phyloP scores from a whole-genome alignment of 2,113 vertebrate genomes.

The Agelaius tricolor region DNA sequence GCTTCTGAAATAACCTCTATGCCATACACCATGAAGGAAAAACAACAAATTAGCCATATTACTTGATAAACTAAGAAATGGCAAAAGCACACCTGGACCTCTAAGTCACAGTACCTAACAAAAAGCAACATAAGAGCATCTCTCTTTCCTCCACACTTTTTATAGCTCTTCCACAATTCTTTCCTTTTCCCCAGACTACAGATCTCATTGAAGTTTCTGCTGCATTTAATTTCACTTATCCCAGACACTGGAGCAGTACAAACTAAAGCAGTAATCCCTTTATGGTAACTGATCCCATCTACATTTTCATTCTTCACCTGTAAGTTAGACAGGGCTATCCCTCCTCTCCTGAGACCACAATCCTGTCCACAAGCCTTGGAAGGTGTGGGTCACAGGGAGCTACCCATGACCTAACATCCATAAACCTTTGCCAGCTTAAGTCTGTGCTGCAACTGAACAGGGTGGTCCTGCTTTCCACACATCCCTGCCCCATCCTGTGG shows the following conservation, averaged over 20 bases:
- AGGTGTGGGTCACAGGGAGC: not conserved
- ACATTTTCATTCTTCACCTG: not conserved
- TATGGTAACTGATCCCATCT: not conserved
- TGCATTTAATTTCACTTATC: not conserved
- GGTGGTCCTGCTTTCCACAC: not conserved
- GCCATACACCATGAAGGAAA: not conserved
- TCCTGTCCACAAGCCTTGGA: not conserved
- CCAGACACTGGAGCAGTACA: not conserved
- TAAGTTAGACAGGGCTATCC: fast-evolving
- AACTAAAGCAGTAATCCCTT: not conserved
- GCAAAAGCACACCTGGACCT: not conserved
- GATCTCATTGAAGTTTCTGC: not conserved
- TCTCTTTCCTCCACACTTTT: not conserved
- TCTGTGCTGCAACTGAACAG: not conserved
- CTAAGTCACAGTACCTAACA: not conserved
- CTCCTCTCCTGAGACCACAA: not conserved
- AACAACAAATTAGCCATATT: not conserved
- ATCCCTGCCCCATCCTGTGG: not conserved
- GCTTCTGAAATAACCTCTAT: not conserved
- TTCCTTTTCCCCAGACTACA: fast-evolving
- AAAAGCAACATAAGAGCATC: not conserved
- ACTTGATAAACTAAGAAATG: not conserved
- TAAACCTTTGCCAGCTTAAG: not conserved
- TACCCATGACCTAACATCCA: not conserved
- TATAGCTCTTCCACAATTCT: not conserved